Evolutionary conservation across 2,888 invertebrate genomes (phyloP).

Genomic region (Ceratothoa steindachneri): DNA sequence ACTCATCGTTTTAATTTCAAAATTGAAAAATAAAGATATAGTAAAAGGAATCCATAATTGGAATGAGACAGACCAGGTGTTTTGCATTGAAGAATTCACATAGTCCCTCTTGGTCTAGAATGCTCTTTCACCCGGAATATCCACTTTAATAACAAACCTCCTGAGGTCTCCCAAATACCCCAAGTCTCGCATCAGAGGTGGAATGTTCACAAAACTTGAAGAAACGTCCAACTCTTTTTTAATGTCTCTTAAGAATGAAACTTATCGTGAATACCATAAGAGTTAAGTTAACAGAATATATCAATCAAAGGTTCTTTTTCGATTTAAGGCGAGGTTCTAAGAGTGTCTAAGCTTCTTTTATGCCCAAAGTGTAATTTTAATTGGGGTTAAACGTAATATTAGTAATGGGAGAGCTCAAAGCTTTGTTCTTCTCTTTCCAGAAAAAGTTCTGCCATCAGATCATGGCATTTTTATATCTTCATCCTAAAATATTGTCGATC

Average conservation of each 20-base stretch:
- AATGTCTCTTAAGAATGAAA: too few relatives aligned
- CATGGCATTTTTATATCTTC: not conserved
- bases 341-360: not conserved
- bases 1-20: not conserved
- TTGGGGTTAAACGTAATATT: not conserved
- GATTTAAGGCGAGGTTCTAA: too few relatives aligned
- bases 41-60: not conserved
- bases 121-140: not conserved
- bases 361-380: not conserved
- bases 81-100: constrained; percentile 1
- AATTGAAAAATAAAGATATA: not conserved
- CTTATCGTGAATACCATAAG: too few relatives aligned
- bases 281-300: too few relatives aligned
- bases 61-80: not conserved
- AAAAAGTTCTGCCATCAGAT: not conserved
- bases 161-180: not conserved
- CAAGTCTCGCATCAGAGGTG: not conserved
- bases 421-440: not conserved
- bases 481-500: not conserved
- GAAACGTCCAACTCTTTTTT: not conserved
- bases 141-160: not conserved
- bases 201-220: not conserved
- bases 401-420: too few relatives aligned
- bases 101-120: not conserved
- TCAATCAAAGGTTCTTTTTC: too few relatives aligned